phyloP scores from a whole-genome alignment of 2,888 invertebrate species.

The Hydriomena furcata region DNA sequence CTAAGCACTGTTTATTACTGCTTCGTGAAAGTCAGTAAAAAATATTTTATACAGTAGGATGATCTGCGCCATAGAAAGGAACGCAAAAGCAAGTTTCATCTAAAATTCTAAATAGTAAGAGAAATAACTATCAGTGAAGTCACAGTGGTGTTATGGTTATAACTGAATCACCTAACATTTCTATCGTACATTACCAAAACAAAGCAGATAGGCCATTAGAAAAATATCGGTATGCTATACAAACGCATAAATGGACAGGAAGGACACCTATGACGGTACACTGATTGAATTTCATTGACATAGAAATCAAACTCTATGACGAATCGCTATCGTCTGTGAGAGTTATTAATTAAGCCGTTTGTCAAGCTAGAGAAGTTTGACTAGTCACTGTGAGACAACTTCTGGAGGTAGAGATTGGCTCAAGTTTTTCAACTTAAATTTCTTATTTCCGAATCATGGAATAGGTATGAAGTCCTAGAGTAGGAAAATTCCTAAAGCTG shows the following conservation, averaged over 20 bases:
- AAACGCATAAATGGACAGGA: conserved; percentile 43
- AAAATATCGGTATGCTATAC: conserved; percentile 42
- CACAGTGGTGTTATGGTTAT: conserved; percentile 13
- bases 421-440: not conserved
- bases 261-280: conserved; percentile 46
- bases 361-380: not conserved
- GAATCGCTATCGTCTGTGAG: not conserved
- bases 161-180: conserved; percentile 26
- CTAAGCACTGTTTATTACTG: too few species aligned
- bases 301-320: conserved; percentile 22
- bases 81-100: too few species aligned
- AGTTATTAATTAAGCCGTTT: not conserved
- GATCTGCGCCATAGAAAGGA: too few species aligned
- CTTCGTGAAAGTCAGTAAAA: too few species aligned
- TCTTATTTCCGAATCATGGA: not conserved
- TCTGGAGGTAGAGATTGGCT: not conserved
- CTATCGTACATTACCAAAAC: conserved; percentile 35
- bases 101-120: too few species aligned
- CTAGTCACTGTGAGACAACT: not conserved
- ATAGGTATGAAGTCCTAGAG: too few species aligned
- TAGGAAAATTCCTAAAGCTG: too few species aligned
- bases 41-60: too few species aligned
- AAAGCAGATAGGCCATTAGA: conserved; percentile 37
- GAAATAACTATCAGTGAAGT: not conserved
- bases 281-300: conserved; percentile 41